Percentiles rank a stretch among this genome's conserved stretches.
Evolutionary conservation across 35 echinoderm and acorn worm species (phyloP).

Genomic region (Lytechinus variegatus): DNA sequence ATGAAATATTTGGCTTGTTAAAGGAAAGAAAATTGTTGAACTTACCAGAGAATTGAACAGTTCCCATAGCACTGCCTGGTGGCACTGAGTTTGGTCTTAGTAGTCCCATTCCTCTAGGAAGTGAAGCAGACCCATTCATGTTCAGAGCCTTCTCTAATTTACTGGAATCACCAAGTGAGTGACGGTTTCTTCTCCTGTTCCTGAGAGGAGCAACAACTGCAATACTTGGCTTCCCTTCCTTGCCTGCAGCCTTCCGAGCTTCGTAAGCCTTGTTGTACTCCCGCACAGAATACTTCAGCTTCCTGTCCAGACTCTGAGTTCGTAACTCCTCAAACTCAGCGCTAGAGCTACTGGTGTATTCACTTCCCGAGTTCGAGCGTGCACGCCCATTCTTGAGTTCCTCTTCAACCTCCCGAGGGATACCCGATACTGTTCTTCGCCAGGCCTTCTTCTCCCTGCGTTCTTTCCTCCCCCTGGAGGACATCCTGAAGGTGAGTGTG

Average conservation of each 20-base stretch:
- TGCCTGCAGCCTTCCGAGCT: slow-evolving; percentile 44
- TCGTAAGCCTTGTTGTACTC: slow-evolving; percentile 45
- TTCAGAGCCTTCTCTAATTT: slow-evolving; percentile 16
- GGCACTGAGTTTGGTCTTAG: slow-evolving; percentile 40
- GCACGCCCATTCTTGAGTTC: slow-evolving; percentile 62
- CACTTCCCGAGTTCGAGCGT: slow-evolving; percentile 42
- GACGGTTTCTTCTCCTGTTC: slow-evolving; percentile 36
- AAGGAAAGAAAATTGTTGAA: not conserved
- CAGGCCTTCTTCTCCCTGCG: slow-evolving; percentile 66
- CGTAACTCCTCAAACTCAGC: slow-evolving; percentile 63
- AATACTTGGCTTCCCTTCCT: slow-evolving; percentile 54
- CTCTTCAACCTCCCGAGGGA: slow-evolving; percentile 66
- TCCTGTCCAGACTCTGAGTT: slow-evolving; percentile 78
- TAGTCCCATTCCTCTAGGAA: slow-evolving; percentile 22
- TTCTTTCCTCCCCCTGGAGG: slow-evolving; percentile 51
- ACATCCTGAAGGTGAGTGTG: slow-evolving; percentile 50
- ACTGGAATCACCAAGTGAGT: not conserved
- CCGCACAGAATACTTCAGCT: slow-evolving; percentile 52
- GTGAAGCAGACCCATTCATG: slow-evolving; percentile 34
- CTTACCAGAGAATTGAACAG: slow-evolving; percentile 49
- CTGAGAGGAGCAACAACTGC: slow-evolving; percentile 72
- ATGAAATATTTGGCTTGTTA: too few species aligned
- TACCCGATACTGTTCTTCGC: slow-evolving; percentile 75
- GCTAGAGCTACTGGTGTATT: slow-evolving; percentile 54
- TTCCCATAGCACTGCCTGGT: slow-evolving; percentile 45